A percentile compares a stretch with the other conserved stretches of the same genome.
These are phyloP conservation scores for Oriolus oriolus DNA, from an alignment of 2,113 vertebrate species.

Conservation along the genomic window DNA sequence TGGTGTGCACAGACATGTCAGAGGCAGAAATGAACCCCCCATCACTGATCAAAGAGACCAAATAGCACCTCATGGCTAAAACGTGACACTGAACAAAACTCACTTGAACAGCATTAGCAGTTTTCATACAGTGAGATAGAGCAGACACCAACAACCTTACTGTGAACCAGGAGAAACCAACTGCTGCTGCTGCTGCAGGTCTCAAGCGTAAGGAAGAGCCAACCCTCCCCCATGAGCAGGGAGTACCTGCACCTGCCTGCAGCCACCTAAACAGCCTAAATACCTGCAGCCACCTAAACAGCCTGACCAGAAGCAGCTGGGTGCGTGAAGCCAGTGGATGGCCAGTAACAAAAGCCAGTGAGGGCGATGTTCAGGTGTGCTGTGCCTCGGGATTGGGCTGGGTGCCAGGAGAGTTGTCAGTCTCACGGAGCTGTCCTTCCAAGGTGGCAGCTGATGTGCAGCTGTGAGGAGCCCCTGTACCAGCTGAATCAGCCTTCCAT, in stretches of 20 bases:
- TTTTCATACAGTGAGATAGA: not conserved
- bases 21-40: not conserved
- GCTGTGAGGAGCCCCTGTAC: not conserved
- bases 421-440: not conserved
- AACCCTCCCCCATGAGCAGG: rapidly evolving
- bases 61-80: not conserved
- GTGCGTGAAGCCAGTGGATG: not conserved
- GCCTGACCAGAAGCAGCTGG: not conserved
- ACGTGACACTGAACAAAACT: not conserved
- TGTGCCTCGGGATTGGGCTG: not conserved
- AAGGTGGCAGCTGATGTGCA: not conserved
- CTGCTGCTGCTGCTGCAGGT: rapidly evolving
- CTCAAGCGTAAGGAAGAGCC: rapidly evolving
- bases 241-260: rapidly evolving
- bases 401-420: not conserved
- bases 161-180: rapidly evolving
- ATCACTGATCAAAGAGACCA: not conserved
- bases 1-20: not conserved
- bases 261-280: not conserved
- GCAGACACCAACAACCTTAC: not conserved
- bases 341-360: not conserved
- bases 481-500: not conserved
- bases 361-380: not conserved
- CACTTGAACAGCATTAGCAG: not conserved
- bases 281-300: not conserved